A percentile compares a stretch with the other conserved stretches of the same genome.
phyloP scores from a whole-genome alignment of 2,888 invertebrate species.

The Heteromyza rotundicornis region DNA sequence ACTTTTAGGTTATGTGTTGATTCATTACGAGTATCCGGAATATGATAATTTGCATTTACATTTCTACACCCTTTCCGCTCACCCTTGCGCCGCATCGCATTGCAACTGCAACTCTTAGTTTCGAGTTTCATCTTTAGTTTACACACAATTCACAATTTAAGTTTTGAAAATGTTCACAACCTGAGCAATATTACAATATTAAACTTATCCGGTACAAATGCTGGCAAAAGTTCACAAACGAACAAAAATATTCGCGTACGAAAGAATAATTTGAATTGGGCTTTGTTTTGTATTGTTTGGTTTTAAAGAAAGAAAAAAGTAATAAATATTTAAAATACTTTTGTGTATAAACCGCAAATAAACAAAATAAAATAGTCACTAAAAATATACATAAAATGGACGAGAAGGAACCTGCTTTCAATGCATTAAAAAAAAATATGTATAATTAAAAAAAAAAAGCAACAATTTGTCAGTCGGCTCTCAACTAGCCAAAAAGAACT shows the following conservation, averaged over 20 bases:
- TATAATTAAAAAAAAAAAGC: no score
- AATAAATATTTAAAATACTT: not conserved
- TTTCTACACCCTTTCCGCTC: no score
- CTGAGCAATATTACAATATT: constrained; percentile 53
- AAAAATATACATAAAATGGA: constrained; percentile 11
- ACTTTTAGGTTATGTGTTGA: no score
- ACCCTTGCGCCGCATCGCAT: no score
- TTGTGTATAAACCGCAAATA: not conserved
- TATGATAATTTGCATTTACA: no score
- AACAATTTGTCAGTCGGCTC: not conserved
- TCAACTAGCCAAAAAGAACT: not conserved
- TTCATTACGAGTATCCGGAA: no score
- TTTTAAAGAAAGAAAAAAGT: no score
- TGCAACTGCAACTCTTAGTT: no score
- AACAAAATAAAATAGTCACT: not conserved
- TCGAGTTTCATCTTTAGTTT: constrained; percentile 21
- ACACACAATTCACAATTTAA: constrained; percentile 15
- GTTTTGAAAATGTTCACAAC: constrained; percentile 55
- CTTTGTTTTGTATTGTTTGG: no score
- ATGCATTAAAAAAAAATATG: no score
- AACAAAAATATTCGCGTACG: not conserved
- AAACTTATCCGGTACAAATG: not conserved
- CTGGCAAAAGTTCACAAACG: not conserved
- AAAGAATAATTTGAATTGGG: constrained; percentile 1
- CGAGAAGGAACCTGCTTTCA: constrained; percentile 22